Conservation (phyloP, 2,888 invertebrate species). For the Ellobium chinense region DNA sequence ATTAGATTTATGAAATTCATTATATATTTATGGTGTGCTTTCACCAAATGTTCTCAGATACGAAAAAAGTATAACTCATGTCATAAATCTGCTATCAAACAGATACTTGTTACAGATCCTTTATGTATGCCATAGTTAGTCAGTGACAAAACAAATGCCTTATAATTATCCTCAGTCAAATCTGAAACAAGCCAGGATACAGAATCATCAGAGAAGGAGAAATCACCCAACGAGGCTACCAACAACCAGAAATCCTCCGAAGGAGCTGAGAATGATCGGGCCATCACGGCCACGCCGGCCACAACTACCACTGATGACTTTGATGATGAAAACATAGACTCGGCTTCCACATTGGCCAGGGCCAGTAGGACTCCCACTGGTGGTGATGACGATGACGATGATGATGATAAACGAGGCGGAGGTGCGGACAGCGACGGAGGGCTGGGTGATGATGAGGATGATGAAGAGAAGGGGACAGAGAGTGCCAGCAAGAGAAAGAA, state of each 20-base stretch:
- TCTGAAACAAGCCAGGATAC: conserved; percentile 10
- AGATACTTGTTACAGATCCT: no score
- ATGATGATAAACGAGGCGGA: conserved; percentile 40
- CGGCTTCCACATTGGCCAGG: conserved; percentile 31
- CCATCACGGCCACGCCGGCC: background rate
- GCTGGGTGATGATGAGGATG: conserved; percentile 43
- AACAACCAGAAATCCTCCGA: conserved; percentile 23
- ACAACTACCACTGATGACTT: conserved; percentile 8
- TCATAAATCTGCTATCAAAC: no score
- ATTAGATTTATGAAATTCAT: no score
- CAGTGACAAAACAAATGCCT: no score
- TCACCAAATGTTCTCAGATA: no score
- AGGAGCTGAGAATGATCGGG: background rate
- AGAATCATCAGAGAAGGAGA: conserved; percentile 25
- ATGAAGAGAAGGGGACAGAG: conserved; percentile 35
- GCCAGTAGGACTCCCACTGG: conserved; percentile 22
- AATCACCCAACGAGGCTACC: conserved; percentile 1
- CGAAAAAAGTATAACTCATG: no score
- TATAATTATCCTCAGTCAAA: conserved; percentile 23
- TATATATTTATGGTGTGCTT: no score
- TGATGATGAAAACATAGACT: conserved; percentile 41
- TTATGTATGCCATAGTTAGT: no score
- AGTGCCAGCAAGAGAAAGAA: conserved; percentile 40
- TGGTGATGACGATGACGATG: conserved; percentile 44
- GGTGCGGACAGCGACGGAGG: conserved; percentile 36